phyloP scores from a whole-genome alignment of 2,113 vertebrate species.

The Leucopsar rothschildi region DNA sequence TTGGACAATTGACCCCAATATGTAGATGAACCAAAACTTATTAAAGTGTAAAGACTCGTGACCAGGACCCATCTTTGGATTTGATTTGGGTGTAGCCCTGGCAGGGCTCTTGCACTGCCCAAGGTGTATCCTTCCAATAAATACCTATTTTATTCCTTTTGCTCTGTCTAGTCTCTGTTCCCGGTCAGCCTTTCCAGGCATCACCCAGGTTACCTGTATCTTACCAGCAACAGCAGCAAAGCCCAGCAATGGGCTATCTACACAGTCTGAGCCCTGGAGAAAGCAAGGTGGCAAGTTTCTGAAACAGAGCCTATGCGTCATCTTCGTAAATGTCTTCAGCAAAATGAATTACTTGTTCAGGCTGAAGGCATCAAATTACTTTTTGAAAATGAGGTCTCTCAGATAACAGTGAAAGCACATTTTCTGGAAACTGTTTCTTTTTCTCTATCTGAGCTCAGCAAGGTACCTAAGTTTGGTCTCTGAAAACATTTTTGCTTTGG shows the following conservation, averaged over 20 bases:
- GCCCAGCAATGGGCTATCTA: fast-evolving
- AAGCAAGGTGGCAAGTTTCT: not conserved
- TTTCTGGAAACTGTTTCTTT: not conserved
- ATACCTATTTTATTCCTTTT: no score
- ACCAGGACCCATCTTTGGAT: no score
- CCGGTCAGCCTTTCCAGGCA: no score
- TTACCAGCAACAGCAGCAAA: not conserved
- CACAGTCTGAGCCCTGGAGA: not conserved
- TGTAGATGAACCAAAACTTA: no score
- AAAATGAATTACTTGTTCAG: not conserved
- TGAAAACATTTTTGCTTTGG: not conserved
- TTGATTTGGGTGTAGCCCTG: no score
- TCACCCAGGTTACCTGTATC: not conserved
- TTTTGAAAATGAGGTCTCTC: not conserved
- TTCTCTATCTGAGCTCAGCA: not conserved
- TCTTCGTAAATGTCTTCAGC: not conserved
- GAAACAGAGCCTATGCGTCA: not conserved
- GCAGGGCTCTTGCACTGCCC: no score
- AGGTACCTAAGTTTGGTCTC: not conserved
- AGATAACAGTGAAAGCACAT: not conserved
- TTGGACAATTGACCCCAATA: no score
- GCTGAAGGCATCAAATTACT: not conserved
- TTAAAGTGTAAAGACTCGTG: no score
- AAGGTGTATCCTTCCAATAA: no score
- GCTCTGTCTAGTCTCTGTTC: no score